Evolutionary conservation across 2,888 invertebrate genomes (phyloP), one percentile per base, ranked within the genome.

Genomic region (Orthonevra nobilis): DNA sequence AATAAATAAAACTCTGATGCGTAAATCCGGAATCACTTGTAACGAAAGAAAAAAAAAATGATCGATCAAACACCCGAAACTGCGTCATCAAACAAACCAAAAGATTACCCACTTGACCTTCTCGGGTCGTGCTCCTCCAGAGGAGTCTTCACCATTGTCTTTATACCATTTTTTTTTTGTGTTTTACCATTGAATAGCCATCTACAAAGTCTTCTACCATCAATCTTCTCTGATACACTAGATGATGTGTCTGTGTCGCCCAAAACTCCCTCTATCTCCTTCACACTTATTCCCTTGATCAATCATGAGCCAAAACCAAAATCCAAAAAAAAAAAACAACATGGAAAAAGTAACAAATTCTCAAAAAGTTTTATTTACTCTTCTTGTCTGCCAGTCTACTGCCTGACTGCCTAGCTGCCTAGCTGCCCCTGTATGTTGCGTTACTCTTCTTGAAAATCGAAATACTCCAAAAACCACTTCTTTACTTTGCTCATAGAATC

Each of bases 41-140:
- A n/a, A n/a, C n/a, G n/a, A n/a, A n/a, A n/a, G n/a, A n/a, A n/a
- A n/a, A n/a, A n/a, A n/a, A n/a, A 42, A 32, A 26, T 48, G 48
- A 61, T 63, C 56, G 36, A 69, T 75, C 69, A 69, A 69, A 69
- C 42, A 66, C 34, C 20, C 54, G 15, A 69, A 48, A 56, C 61
- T 48, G 30, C 48, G 56, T 64, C 56, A 6, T 30, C 40, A 75
- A 75, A 58, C 50, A 75, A 69, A 63, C 48, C 14, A 58, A 56
- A 75, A 69, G 30, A 69, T 69, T 69, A 69, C 63, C 69, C 69
- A 69, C 75, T 75, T 75, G 63, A 69, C 75, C 75, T 75, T 75
- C 69, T 63, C 50, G 36, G 56, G 56, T 42, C 50, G 23, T 36
- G 40, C 42, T 58, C 32, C 58, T 34, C 28, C 42, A 2, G 15